Base-by-base conservation (phyloP, 2,113 vertebrate genomes). In the Pygoscelis adeliae region DNA sequence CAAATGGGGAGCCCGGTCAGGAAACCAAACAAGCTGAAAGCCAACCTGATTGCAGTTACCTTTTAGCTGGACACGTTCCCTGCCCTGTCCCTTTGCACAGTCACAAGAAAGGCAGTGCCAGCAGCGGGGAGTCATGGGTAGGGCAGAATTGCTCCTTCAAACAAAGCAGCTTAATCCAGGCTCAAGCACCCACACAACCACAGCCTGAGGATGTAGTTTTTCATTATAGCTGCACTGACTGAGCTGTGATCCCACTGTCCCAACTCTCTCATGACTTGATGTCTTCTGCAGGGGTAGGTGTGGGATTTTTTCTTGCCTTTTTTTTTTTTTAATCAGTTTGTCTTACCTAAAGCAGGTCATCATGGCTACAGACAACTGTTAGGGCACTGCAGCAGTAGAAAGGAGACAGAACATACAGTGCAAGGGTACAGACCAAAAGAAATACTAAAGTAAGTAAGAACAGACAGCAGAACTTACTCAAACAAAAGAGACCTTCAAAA, bases 221-320 rank as follows among this genome's bases (percentile, higher is more conserved):
- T 55, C 71, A 65, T 61, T 29, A 77, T 0, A 80, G 66, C 36
- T 15, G 27, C 94, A 56, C 22, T 73, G 53, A 77, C 25, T 34
- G 59, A 78, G 59, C 65, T 58, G 20, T 50, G 56, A 85, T 10
- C 11, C 15, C 34, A 15, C 71, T 47, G 70, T 38, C 46, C 20
- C 44, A 74, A 13, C n/a, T 72, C 34, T 52, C 26, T 52, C 58
- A 44, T 9, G 6, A 67, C 23, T 67, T 42, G 11, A 36, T 56
- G 9, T 21, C 44, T 70, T 88, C 34, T 25, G 10, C 5, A 89
- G 27, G 6, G 15, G 13, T 32, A 53, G 11, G 30, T 47, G 62
- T 53, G 13, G 6, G n/a, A 1, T 0, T 5, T 34, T 83, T 40
- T 29, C 52, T 53, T 9, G 0, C 14, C 55, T 63, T 90, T 58